Evolutionary conservation across 2,888 invertebrate species (phyloP).

Genomic region (Dusona sp.): DNA sequence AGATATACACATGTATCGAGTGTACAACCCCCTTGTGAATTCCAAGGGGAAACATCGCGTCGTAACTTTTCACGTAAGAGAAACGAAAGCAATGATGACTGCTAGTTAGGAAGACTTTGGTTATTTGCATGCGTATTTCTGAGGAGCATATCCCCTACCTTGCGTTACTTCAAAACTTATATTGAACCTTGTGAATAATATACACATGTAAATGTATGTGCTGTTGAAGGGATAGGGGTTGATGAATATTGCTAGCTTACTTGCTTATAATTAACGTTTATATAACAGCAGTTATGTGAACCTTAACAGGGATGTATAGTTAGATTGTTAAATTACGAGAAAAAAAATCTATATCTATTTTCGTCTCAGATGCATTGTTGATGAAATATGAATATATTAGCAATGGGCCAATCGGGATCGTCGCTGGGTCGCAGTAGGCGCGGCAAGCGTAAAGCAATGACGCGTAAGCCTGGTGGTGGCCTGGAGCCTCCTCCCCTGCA

Average conservation of each 20-base stretch:
- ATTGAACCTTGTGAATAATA: slow-evolving; percentile 1
- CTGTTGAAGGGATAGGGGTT: neutral
- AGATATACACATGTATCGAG: neutral
- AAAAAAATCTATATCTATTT: neutral
- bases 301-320: neutral
- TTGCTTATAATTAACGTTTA: neutral
- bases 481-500: too few species aligned
- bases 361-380: neutral
- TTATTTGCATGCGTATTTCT: slow-evolving; percentile 1
- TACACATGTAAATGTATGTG: neutral
- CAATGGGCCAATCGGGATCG: neutral
- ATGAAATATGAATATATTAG: neutral
- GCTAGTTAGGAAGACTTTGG: slow-evolving; percentile 22
- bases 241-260: neutral
- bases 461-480: too few species aligned
- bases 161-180: neutral
- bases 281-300: too few species aligned
- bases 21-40: slow-evolving; percentile 26
- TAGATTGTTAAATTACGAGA: neutral
- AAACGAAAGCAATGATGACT: slow-evolving; percentile 41
- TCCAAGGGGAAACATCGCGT: slow-evolving; percentile 18
- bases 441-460: neutral
- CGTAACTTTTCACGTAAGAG: slow-evolving; percentile 49
- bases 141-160: neutral
- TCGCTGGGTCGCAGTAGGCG: neutral